A percentile compares a stretch with the other conserved stretches of the same genome.
Evolutionary conservation across 2,797 vertebrate genomes (phyloP).

Genomic region (Anguilla obscura): DNA sequence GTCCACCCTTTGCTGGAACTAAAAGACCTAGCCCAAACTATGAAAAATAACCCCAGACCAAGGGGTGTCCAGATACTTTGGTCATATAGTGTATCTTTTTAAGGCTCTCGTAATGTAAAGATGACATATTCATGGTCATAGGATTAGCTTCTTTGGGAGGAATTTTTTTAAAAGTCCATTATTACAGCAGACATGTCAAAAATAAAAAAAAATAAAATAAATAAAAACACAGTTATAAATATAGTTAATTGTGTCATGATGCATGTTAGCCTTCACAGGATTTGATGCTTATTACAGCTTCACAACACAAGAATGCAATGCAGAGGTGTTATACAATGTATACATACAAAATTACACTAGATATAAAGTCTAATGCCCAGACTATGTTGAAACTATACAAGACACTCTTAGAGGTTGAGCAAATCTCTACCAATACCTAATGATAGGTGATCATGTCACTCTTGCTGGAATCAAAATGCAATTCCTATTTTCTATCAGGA

Average conservation of each 20-base stretch:
- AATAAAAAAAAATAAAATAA: neutral
- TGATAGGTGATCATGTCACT: neutral
- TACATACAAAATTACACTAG: neutral
- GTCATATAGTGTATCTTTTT: neutral
- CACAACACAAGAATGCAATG: neutral
- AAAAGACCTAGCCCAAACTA: too few species aligned
- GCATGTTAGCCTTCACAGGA: neutral
- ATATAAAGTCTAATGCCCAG: neutral
- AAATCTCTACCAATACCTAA: neutral
- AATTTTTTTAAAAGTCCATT: too few species aligned
- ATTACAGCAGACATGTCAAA: neutral
- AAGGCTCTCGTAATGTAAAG: neutral
- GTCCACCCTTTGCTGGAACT: too few species aligned
- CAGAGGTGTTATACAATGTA: neutral
- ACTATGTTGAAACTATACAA: conserved; percentile 26
- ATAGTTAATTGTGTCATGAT: neutral
- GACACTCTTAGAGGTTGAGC: neutral
- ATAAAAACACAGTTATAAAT: neutral
- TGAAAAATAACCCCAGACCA: too few species aligned
- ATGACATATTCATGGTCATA: neutral
- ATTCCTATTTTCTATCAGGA: conserved; percentile 2
- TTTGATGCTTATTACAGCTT: neutral
- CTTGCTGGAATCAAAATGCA: neutral
- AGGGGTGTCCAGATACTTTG: too few species aligned
- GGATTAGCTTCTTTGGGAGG: too few species aligned